Base-by-base conservation (phyloP, 2,797 vertebrate species). In the Acipenser ruthenus region DNA sequence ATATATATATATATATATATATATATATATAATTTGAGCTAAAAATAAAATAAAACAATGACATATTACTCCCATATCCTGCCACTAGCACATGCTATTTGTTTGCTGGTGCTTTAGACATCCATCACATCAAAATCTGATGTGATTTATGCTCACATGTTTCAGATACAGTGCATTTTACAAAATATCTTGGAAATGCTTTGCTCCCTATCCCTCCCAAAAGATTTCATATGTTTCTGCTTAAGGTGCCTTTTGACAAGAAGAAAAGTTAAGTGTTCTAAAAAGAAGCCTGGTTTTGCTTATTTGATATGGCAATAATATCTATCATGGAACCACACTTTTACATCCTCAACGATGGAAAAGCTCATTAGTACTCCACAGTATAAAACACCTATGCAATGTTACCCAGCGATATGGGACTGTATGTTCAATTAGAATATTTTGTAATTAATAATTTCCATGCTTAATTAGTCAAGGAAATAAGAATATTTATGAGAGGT, bases 181-280 rank as follows among this genome's bases (percentile, higher is more conserved):
- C 55, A 55, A 9, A 59, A 66, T 18, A 13, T 64, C 53, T 37
- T 59, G 62, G 52, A 63, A 51, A 65, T 60, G 47, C 12, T 58
- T 56, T 66, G 47, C 65, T 56, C 65, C 65, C 55, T 59, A n/a
- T 56, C 37, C 64, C 56, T 67, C 60, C 69, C 64, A 61, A 66
- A 63, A 65, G 63, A 65, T 49, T 67, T 65, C 51, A 70, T 71
- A 53, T 67, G 61, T 64, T 49, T 18, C 68, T 60, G 15, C 68
- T 62, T 62, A 69, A 60, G 8, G 53, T 58, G 66, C 12, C 50
- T 47, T 58, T 58, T 6, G 23, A 61, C 51, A 69, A 23, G 9
- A 59, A 47, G 48, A 66, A 69, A 66, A 47, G 13, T 56, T 37
- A 65, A 12, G 52, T 6, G 47, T 8, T 55, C 11, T 52, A 59